Conservation (phyloP, 1,140 invertebrate species). For the Formica exsecta region DNA sequence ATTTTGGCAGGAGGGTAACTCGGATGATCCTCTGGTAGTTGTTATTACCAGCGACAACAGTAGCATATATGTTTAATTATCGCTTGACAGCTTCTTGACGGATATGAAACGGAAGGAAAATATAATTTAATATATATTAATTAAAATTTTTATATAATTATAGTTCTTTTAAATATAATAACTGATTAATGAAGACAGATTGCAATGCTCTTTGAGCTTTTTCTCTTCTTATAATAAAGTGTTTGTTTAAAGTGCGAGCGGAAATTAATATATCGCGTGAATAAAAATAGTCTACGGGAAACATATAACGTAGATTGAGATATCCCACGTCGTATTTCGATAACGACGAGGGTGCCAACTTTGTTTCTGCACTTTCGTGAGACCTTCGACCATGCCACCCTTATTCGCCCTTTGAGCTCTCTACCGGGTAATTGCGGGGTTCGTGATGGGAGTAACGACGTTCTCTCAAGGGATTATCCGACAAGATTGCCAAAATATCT, state of each 20-base stretch:
- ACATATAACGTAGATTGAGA: slow-evolving; percentile 23
- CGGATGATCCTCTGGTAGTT: background rate
- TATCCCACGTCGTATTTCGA: slow-evolving; percentile 34
- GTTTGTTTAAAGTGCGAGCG: background rate
- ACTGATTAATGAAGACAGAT: background rate
- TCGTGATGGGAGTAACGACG: slow-evolving; percentile 32
- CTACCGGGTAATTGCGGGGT: slow-evolving; percentile 9
- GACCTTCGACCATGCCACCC: slow-evolving; percentile 15
- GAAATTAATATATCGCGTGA: slow-evolving; percentile 29
- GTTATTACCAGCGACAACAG: slow-evolving; percentile 32
- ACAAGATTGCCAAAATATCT: slow-evolving; percentile 36
- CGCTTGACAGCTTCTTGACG: background rate
- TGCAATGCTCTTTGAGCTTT: background rate
- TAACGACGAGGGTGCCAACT: slow-evolving; percentile 34
- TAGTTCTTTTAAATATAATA: background rate
- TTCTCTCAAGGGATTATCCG: background rate
- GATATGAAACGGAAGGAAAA: background rate
- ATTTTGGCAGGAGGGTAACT: slow-evolving; percentile 40
- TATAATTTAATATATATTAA: slow-evolving; percentile 14
- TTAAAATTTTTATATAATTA: background rate
- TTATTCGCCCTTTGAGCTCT: slow-evolving; percentile 16
- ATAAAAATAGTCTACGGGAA: background rate
- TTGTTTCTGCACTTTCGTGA: slow-evolving; percentile 41
- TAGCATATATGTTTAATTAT: background rate
- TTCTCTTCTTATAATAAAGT: too few species aligned